These are phyloP conservation scores for Trichomycterus rosablanca DNA, from an alignment of 2,113 vertebrate genomes.

Conservation along the genomic window DNA sequence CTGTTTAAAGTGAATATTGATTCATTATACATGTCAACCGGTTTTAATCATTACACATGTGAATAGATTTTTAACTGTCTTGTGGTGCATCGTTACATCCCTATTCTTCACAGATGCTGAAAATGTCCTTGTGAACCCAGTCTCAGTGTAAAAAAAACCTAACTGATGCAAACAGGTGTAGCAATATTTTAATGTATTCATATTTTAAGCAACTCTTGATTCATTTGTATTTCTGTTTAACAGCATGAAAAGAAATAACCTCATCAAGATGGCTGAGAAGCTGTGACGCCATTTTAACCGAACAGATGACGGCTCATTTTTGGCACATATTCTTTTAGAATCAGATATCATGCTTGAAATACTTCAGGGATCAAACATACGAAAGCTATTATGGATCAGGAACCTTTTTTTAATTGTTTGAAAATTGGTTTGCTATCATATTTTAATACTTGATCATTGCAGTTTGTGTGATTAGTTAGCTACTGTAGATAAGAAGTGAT, in stretches of 20 bases:
- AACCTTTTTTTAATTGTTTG: conserved; percentile 39
- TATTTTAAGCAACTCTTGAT: not conserved
- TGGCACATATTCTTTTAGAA: not conserved
- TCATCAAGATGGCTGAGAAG: conserved; percentile 8
- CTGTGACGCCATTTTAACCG: not conserved
- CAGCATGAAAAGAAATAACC: conserved; percentile 59
- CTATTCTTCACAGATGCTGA: no score
- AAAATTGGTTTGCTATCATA: conserved; percentile 13
- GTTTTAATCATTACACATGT: no score
- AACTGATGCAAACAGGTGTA: not conserved
- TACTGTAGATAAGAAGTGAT: no score
- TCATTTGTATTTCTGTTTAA: conserved; percentile 32
- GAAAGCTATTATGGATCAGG: not conserved
- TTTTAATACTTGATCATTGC: no score
- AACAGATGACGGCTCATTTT: not conserved
- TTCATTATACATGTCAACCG: no score
- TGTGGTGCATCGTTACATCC: no score
- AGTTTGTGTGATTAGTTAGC: not conserved
- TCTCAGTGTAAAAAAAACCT: not conserved
- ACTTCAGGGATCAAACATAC: conserved; percentile 19
- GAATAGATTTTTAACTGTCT: no score
- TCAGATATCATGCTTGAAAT: not conserved
- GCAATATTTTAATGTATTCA: not conserved
- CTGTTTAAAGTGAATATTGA: no score
- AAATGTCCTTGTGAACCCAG: no score